Percentiles rank a stretch among this genome's conserved stretches.
Conservation (phyloP, 1,140 invertebrate genomes). For the Papilio helenus region DNA sequence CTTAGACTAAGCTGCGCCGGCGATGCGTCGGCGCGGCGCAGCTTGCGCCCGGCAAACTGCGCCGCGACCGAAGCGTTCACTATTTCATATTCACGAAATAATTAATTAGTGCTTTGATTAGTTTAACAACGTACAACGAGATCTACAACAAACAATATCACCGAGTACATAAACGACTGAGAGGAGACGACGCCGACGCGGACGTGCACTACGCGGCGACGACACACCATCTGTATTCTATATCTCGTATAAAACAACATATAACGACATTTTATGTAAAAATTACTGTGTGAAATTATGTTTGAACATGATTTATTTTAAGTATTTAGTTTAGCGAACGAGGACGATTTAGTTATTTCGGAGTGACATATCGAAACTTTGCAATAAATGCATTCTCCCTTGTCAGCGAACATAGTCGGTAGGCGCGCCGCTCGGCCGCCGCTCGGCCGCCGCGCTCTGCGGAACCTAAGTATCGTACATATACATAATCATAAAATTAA, state of each 20-base stretch:
- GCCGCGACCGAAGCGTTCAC: constrained; percentile 33
- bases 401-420: neutral
- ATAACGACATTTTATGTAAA: neutral
- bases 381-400: constrained; percentile 9
- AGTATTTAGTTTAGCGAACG: neutral
- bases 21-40: constrained; percentile 4
- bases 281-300: neutral
- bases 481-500: constrained; percentile 55
- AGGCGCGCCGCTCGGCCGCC: neutral
- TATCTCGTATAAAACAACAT: neutral
- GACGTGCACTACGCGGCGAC: neutral
- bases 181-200: too few relatives aligned
- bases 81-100: constrained; percentile 37
- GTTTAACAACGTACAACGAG: constrained; percentile 4
- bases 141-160: constrained; percentile 27
- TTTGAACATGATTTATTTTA: neutral
- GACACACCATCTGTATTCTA: neutral
- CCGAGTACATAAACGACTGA: neutral
- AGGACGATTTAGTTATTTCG: neutral
- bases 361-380: neutral
- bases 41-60: constrained; percentile 24
- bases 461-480: constrained; percentile 47
- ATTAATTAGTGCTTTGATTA: neutral
- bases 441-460: too few relatives aligned
- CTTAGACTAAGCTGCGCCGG: neutral